Percentiles rank a stretch among this genome's conserved stretches.
phyloP scores from a whole-genome alignment of 2,113 vertebrate genomes.

The Ictalurus punctatus region DNA sequence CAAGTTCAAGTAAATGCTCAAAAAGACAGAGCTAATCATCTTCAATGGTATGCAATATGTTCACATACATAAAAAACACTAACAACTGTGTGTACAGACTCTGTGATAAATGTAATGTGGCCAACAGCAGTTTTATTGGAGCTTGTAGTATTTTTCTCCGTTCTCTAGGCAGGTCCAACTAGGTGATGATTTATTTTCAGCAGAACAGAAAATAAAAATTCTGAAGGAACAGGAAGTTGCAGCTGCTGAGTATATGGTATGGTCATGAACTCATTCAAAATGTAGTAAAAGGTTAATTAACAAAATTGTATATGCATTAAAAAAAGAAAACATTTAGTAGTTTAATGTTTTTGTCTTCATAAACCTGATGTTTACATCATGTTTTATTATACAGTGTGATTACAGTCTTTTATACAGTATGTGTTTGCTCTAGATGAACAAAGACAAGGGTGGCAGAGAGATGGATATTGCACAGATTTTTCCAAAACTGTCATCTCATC shows the following conservation, averaged over 20 bases:
- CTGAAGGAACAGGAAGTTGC: conserved; percentile 70
- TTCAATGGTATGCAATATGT: conserved; percentile 74
- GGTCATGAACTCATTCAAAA: not conserved
- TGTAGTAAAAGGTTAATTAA: not conserved
- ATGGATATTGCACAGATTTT: conserved; percentile 68
- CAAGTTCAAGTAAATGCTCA: conserved; percentile 73
- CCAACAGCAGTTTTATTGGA: not conserved
- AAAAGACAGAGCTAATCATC: conserved; percentile 76
- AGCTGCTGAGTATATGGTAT: conserved; percentile 75
- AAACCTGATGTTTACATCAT: not conserved
- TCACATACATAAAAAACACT: not conserved
- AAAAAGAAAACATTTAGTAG: not conserved
- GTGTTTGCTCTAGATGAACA: conserved; percentile 68
- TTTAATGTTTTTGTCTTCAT: not conserved
- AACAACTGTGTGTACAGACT: not conserved
- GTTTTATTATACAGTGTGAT: not conserved
- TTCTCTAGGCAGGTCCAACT: conserved; percentile 77
- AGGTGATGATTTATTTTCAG: conserved; percentile 76
- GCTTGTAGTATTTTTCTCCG: not conserved
- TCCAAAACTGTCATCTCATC: conserved; percentile 63
- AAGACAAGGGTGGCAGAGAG: conserved; percentile 65
- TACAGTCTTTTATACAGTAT: not conserved
- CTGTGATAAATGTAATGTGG: not conserved
- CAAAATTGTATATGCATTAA: not conserved
- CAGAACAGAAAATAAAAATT: conserved; percentile 68